These are phyloP conservation scores for Cephus sareptanus DNA, from an alignment of 2,888 invertebrate species.

Conservation along the genomic window DNA sequence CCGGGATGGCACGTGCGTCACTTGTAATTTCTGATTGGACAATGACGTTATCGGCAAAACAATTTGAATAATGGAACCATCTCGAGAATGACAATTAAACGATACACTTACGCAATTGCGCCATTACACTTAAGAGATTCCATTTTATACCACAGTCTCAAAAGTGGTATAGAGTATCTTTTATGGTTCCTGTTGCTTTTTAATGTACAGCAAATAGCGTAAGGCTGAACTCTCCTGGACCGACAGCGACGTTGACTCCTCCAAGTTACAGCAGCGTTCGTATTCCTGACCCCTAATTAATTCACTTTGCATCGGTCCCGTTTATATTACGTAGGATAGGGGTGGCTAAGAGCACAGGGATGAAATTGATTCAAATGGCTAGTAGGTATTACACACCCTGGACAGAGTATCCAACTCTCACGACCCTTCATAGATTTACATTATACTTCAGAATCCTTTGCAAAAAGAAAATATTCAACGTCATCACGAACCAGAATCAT, in stretches of 20 bases:
- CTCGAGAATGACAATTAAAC: conserved; percentile 39
- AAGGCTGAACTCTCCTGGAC: neutral
- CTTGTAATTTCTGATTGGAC: conserved; percentile 12
- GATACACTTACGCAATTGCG: conserved; percentile 30
- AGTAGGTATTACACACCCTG: conserved; percentile 41
- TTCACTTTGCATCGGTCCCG: conserved; percentile 53
- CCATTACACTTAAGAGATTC: conserved; percentile 3
- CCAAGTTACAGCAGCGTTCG: neutral
- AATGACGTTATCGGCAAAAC: conserved; percentile 42
- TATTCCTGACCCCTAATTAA: conserved; percentile 54
- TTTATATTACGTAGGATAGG: conserved; percentile 46
- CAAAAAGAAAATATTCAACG: neutral
- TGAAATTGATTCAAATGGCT: conserved; percentile 60
- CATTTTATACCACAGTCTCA: neutral
- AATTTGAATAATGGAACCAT: conserved; percentile 32
- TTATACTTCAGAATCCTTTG: conserved; percentile 9
- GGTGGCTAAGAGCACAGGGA: conserved; percentile 46
- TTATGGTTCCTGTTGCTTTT: neutral
- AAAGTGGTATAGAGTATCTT: neutral
- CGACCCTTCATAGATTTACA: neutral
- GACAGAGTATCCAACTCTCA: conserved; percentile 22
- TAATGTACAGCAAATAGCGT: neutral
- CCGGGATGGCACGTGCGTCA: neutral
- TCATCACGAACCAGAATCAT: neutral
- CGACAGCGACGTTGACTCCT: neutral